Evolutionary conservation across 2,113 vertebrate genomes (phyloP), one percentile per base, ranked within the genome.

Genomic region (Amazona guildingii): DNA sequence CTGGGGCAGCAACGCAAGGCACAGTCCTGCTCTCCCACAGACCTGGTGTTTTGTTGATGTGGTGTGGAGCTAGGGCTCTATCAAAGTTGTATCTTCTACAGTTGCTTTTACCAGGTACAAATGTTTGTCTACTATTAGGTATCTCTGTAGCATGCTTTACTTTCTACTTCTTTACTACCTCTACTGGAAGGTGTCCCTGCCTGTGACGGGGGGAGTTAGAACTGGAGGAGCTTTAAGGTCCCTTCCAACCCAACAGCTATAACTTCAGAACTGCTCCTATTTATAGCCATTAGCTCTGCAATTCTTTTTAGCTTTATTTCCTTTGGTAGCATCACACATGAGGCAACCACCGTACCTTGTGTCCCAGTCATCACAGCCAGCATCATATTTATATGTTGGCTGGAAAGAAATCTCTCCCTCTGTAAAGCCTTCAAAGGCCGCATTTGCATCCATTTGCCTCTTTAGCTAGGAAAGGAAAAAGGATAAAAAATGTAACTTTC

Each of bases 371-470:
- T 99, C 98, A 24, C 99, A 99, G 84, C 99, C 99, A 4, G 99
- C 98, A 80, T 99, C 98, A 7, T 99, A 99, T 94, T 99, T 99
- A 92, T 99, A 99, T 4, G 99, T 99, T 49, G 99, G 99, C 88
- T 99, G 99, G 97, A 99, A 99, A 20, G 97, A 94, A 84, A 99
- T 98, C 66, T 98, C 96, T 64, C 99, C 99, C 92, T 99, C 99
- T 31, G 95, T 97, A 92, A 99, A 99, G 88, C 98, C 99, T 70
- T 98, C 98, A 95, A 99, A 99, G 74, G 99, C 98, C 18, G 98
- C 97, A 59, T 98, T 98, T 46, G 98, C 98, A 33, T 99, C 98
- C 84, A 99, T 98, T 88, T 99, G 99, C 89, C 94, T 98, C 97
- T 98, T 99, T 41, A 99, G 98, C 99, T 99, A 90, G 7, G 1